Conservation (phyloP, 2,888 invertebrate genomes). For the Agriopis leucophaearia region DNA sequence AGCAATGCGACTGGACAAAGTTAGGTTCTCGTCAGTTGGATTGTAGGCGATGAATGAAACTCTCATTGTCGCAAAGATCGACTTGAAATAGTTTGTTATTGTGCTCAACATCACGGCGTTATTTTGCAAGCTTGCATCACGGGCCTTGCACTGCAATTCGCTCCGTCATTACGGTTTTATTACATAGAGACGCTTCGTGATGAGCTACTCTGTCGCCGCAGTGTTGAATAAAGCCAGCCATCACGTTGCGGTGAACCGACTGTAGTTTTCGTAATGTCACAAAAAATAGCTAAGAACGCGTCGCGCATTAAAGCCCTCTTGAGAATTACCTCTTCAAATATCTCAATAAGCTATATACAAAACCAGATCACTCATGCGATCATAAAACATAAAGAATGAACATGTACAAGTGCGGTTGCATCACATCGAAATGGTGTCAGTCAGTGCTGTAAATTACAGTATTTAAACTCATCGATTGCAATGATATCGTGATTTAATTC, state of each 20-base stretch:
- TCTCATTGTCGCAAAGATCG: slow-evolving; percentile 1
- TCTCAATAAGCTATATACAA: slow-evolving; percentile 3
- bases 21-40: background rate
- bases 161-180: slow-evolving; percentile 61
- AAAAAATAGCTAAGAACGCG: slow-evolving; percentile 34
- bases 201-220: slow-evolving; percentile 61
- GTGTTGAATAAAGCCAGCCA: slow-evolving; percentile 58
- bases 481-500: slow-evolving; percentile 46
- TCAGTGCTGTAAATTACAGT: slow-evolving; percentile 44
- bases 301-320: slow-evolving; percentile 8
- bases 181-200: slow-evolving; percentile 59
- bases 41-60: slow-evolving; percentile 1
- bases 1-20: background rate
- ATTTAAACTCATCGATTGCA: slow-evolving; percentile 45
- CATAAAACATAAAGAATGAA: slow-evolving; percentile 19
- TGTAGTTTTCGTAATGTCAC: slow-evolving; percentile 54
- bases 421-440: slow-evolving; percentile 43
- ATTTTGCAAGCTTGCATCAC: slow-evolving; percentile 31
- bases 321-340: slow-evolving; percentile 1
- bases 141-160: slow-evolving; percentile 50
- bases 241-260: slow-evolving; percentile 54
- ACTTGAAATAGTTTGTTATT: slow-evolving; percentile 20
- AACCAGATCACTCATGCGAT: slow-evolving; percentile 16
- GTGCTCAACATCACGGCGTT: slow-evolving; percentile 16
- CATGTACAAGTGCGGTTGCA: slow-evolving; percentile 34